Base-by-base conservation (phyloP, 2,113 vertebrate species). In the Pogona vitticeps region DNA sequence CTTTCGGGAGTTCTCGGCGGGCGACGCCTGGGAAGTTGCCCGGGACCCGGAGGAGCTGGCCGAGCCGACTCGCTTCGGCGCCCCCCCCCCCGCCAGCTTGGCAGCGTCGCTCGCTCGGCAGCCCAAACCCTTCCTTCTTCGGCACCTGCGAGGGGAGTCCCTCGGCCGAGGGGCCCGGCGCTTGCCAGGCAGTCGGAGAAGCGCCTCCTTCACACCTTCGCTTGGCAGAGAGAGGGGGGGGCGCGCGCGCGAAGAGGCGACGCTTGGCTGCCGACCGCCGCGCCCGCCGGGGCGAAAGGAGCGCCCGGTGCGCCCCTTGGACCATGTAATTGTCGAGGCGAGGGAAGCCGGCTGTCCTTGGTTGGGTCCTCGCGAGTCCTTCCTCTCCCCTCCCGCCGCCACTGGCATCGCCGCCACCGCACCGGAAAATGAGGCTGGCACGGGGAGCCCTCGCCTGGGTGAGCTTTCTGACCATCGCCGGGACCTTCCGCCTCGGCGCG, bases 381-480 rank as follows among this genome's bases (percentile, higher is more conserved):
- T 13, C 42, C 28, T 52, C 40, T 23, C 38, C n/a, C n/a, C 36
- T 28, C 23, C 14, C 12, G 17, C 26, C n/a, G n/a, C n/a, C 46
- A 7, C 31, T 17, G 38, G 21, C 78, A 23, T 0, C 40, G 59
- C 1, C 13, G 83, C 46, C 88, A 28, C 72, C 31, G 26, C 42
- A 52, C 42, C 42, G 33, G 33, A 92, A 83, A 86, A 94, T 95
- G 95, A 92, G 93, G 94, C 93, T 83, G 92, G 91, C 93, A 63
- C 84, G 90, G 21, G 88, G 94, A 80, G 93, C 96, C 95, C 92
- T 93, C 94, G 91, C 96, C 94, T 97, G 96, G 96, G 92, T 97
- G 95, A 96, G 96, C 95, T 94, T 97, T 89, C 94, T 98, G 73
- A 92, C 96, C 92, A 95, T 94, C 82, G 96, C 88, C 91, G 91